These are phyloP conservation scores for Drosophila punjabiensis DNA, from an alignment of 1,140 invertebrate genomes.

Conservation along the genomic window DNA sequence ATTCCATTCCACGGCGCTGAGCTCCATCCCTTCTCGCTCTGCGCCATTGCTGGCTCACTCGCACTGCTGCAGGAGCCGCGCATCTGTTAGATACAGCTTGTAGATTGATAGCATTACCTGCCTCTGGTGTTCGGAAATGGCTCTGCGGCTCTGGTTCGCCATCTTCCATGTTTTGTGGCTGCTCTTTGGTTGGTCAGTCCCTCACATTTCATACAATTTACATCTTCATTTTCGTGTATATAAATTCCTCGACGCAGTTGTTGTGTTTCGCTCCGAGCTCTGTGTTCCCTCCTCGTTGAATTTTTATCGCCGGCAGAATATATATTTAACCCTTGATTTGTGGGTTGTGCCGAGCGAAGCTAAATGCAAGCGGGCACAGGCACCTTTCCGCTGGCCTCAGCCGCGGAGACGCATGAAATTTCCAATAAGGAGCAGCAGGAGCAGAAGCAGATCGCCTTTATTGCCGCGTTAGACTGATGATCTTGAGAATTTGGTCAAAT, in stretches of 20 bases:
- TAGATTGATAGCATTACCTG: slow-evolving; percentile 85
- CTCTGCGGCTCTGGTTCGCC: slow-evolving; percentile 41
- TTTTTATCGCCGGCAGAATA: slow-evolving; percentile 70
- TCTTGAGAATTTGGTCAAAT: slow-evolving; percentile 71
- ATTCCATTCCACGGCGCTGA: slow-evolving; percentile 22
- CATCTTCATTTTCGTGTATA: slow-evolving; percentile 78
- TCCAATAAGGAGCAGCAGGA: slow-evolving; percentile 26
- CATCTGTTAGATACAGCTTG: slow-evolving; percentile 73
- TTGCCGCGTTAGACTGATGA: slow-evolving; percentile 58
- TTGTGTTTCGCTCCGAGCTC: slow-evolving; percentile 43
- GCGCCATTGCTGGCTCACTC: slow-evolving; percentile 25
- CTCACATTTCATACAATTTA: slow-evolving; percentile 80
- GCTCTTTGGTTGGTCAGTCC: slow-evolving; percentile 67
- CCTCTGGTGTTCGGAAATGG: slow-evolving; percentile 80
- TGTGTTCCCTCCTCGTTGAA: slow-evolving; percentile 27
- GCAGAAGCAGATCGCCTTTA: slow-evolving; percentile 6
- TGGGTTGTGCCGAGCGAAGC: slow-evolving; percentile 44
- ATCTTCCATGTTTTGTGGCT: slow-evolving; percentile 45
- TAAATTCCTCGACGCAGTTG: slow-evolving; percentile 45
- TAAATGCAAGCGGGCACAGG: slow-evolving; percentile 26
- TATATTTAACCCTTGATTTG: slow-evolving; percentile 82
- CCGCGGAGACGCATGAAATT: slow-evolving; percentile 18
- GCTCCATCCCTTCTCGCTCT: slow-evolving; percentile 28
- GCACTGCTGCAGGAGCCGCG: slow-evolving; percentile 22
- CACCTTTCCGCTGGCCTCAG: not conserved